Evolutionary conservation across 2,113 vertebrate genomes (phyloP).

Genomic region (Nothocercus nigrocapillus): DNA sequence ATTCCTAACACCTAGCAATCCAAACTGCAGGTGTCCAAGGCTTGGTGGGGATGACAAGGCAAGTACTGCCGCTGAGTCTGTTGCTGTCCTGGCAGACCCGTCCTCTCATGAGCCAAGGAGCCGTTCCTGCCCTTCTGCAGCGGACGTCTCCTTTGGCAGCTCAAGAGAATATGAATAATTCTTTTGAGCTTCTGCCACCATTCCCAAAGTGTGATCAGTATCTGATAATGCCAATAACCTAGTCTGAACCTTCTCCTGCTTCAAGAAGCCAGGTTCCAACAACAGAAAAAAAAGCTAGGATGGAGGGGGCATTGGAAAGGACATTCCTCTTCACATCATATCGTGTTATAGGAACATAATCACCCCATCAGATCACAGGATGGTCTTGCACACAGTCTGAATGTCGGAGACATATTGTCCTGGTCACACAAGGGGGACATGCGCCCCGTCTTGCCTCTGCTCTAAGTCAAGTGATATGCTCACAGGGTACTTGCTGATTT

Average conservation of each 20-base stretch:
- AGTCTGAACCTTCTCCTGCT: neutral
- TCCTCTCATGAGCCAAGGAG: neutral
- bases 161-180: constrained; percentile 29
- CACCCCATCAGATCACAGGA: neutral
- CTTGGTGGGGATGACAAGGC: neutral
- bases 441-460: neutral
- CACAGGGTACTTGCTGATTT: neutral
- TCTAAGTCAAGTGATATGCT: too few relatives aligned
- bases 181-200: constrained; percentile 48
- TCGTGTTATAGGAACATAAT: neutral
- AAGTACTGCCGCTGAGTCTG: neutral
- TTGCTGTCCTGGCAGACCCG: neutral
- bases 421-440: neutral
- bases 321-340: neutral
- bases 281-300: neutral
- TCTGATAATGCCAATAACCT: neutral
- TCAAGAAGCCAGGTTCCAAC: constrained; percentile 1
- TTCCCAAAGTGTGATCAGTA: constrained; percentile 5
- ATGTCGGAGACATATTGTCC: neutral
- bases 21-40: neutral
- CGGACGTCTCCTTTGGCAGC: constrained; percentile 29
- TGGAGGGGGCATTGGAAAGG: neutral
- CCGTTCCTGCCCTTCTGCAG: neutral
- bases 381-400: neutral
- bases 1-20: neutral